Conservation (phyloP, 2,113 vertebrate species). For the Podarcis cretensis region DNA sequence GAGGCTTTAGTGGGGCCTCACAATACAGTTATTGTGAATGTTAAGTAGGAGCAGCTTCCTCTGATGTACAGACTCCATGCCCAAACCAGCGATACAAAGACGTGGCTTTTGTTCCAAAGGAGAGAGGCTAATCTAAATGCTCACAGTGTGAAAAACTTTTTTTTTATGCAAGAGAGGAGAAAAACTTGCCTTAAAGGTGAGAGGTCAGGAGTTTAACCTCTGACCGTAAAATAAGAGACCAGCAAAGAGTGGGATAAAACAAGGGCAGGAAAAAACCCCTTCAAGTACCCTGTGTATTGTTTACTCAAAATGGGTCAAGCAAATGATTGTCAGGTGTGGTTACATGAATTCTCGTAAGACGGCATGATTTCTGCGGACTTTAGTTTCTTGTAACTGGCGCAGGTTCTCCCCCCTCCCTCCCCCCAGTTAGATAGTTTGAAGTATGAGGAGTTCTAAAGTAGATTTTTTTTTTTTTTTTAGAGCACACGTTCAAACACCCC, state of each 20-base stretch:
- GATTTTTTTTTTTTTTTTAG: background rate
- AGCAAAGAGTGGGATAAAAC: slow-evolving; percentile 64
- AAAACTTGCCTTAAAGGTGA: slow-evolving; percentile 86
- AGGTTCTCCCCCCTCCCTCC: background rate
- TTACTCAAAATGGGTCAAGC: slow-evolving; percentile 70
- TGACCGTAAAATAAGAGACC: slow-evolving; percentile 83
- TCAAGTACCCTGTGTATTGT: slow-evolving; percentile 75
- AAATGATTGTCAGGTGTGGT: slow-evolving; percentile 72
- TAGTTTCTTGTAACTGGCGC: background rate
- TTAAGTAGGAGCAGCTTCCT: slow-evolving; percentile 91
- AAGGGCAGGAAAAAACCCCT: slow-evolving; percentile 57
- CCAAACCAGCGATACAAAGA: slow-evolving; percentile 85
- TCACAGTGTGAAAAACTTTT: slow-evolving; percentile 92
- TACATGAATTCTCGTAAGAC: slow-evolving; percentile 55
- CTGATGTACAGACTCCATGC: slow-evolving; percentile 82
- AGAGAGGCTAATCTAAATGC: slow-evolving; percentile 89
- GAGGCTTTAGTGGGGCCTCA: slow-evolving; percentile 80
- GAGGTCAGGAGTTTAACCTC: slow-evolving; percentile 98
- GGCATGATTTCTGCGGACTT: slow-evolving; percentile 29
- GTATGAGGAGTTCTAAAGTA: slow-evolving; percentile 1
- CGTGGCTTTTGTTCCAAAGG: slow-evolving; percentile 88
- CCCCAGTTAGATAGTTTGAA: background rate
- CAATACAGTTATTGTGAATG: slow-evolving; percentile 88
- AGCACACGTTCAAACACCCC: background rate
- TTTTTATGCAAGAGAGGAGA: slow-evolving; percentile 76